These are phyloP conservation scores for Typhlichthys subterraneus DNA, from an alignment of 2,797 vertebrate species.

Conservation along the genomic window DNA sequence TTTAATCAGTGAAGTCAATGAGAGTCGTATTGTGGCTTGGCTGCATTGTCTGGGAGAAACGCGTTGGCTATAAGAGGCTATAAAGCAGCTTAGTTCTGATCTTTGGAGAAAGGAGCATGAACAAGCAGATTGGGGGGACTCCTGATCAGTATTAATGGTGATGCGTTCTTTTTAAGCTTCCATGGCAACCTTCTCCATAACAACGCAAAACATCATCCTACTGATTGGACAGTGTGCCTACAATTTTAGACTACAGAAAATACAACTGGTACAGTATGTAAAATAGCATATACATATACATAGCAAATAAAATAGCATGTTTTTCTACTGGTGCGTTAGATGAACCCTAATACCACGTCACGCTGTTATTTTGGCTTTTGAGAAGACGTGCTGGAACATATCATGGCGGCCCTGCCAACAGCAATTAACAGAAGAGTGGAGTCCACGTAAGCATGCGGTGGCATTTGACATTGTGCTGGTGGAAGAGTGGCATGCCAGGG, in stretches of 20 bases:
- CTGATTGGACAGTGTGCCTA: slow-evolving; percentile 48
- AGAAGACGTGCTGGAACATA: neutral
- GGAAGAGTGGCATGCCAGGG: neutral
- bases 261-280: no score
- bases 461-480: slow-evolving; percentile 12
- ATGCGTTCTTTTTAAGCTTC: slow-evolving; percentile 60
- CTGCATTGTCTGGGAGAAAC: slow-evolving; percentile 65
- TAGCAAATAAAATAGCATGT: no score
- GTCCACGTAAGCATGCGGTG: no score
- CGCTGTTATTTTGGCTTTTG: no score
- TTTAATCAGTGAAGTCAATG: slow-evolving; percentile 72
- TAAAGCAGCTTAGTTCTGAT: slow-evolving; percentile 75
- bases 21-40: slow-evolving; percentile 61
- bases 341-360: no score
- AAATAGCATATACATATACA: neutral
- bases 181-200: slow-evolving; percentile 56
- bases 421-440: no score
- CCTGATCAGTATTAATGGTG: slow-evolving; percentile 74
- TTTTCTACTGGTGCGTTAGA: no score
- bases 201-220: slow-evolving; percentile 56
- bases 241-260: slow-evolving; percentile 18
- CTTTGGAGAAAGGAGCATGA: slow-evolving; percentile 68
- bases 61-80: slow-evolving; percentile 62
- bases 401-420: neutral
- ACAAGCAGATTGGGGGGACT: slow-evolving; percentile 72